Conservation (phyloP, 2,888 invertebrate genomes). For the Ecdyonurus torrentis region DNA sequence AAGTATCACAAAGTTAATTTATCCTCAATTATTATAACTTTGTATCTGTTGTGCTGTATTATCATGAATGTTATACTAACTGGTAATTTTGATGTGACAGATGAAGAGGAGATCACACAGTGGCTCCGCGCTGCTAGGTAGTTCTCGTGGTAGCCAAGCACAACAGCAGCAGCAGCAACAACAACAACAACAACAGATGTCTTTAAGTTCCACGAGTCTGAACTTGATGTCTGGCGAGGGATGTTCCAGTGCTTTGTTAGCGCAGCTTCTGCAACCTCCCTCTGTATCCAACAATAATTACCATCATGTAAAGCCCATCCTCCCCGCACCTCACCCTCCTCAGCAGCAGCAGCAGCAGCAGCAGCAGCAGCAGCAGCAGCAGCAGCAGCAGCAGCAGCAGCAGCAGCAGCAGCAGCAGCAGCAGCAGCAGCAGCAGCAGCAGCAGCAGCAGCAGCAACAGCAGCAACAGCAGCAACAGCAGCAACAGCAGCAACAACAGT, state of each 20-base stretch:
- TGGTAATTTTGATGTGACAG: neutral
- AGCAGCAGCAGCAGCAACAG: too few relatives aligned
- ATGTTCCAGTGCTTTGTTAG: neutral
- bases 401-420: too few relatives aligned
- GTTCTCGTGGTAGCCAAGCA: neutral
- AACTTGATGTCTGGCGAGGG: neutral
- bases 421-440: too few relatives aligned
- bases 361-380: constrained; percentile 7
- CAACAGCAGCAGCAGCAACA: neutral
- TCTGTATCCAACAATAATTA: neutral
- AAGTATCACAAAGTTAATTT: too few relatives aligned
- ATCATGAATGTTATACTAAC: too few relatives aligned
- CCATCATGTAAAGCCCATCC: neutral
- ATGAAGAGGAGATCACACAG: neutral
- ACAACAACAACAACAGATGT: neutral
- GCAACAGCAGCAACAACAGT: too few relatives aligned
- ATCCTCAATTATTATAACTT: too few relatives aligned
- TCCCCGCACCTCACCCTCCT: neutral
- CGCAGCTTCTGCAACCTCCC: neutral
- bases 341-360: constrained; percentile 10
- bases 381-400: too few relatives aligned
- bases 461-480: too few relatives aligned
- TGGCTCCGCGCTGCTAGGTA: neutral
- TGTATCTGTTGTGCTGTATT: too few relatives aligned
- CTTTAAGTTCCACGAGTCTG: neutral